Evolutionary conservation across 2,113 vertebrate species (phyloP).

Genomic region (Furnarius figulus): DNA sequence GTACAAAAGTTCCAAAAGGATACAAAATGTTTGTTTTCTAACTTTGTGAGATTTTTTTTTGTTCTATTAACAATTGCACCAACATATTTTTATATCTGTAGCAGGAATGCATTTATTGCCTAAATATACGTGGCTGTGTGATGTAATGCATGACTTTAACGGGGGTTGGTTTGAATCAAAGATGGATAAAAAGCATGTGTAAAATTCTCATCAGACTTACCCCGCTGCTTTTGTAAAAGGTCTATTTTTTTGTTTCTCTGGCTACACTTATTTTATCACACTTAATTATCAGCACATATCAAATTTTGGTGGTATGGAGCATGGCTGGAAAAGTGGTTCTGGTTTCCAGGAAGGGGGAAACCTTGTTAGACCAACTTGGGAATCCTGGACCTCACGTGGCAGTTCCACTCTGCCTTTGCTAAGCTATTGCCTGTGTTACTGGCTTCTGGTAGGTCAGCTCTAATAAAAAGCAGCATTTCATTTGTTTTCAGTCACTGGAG

Average conservation of each 20-base stretch:
- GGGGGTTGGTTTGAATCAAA: not conserved
- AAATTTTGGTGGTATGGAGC: not conserved
- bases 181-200: not conserved
- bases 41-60: not conserved
- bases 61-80: not conserved
- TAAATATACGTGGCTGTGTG: not conserved
- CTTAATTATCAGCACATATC: not conserved
- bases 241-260: not conserved
- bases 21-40: not conserved
- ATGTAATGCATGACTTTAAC: not conserved
- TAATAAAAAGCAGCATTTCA: constrained; percentile 18
- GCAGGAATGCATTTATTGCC: not conserved
- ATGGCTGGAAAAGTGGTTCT: not conserved
- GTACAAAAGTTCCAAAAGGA: not conserved
- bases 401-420: not conserved
- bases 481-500: constrained; percentile 11
- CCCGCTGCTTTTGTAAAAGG: not conserved
- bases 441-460: not conserved
- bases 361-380: not conserved
- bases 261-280: not conserved
- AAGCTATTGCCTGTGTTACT: not conserved
- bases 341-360: not conserved
- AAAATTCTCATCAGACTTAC: not conserved
- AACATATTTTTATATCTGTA: not conserved
- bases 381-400: not conserved